A percentile compares a stretch with the other conserved stretches of the same genome.
phyloP scores from a whole-genome alignment of 2,797 vertebrate genomes.

The Melanotaenia pygmaea region DNA sequence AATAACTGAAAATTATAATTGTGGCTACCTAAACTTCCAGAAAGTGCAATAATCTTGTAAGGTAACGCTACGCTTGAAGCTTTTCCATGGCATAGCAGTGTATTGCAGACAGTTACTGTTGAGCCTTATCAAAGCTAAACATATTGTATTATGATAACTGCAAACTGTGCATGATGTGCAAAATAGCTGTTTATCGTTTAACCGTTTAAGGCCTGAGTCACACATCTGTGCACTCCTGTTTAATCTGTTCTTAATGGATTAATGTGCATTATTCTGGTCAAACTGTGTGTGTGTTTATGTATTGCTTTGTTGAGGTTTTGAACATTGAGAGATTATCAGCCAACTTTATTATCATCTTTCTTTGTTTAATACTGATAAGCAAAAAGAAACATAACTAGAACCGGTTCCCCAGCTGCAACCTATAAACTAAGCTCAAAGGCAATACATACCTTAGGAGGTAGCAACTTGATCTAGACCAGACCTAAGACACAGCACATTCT shows the following conservation, averaged over 20 bases:
- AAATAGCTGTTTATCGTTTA: conserved; percentile 19
- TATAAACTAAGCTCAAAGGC: conserved; percentile 45
- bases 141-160: conserved; percentile 6
- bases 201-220: background rate
- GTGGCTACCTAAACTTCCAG: background rate
- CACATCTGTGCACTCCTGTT: background rate
- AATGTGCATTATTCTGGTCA: conserved; percentile 4
- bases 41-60: background rate
- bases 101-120: conserved; percentile 6
- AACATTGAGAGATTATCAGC: background rate
- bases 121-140: conserved; percentile 26
- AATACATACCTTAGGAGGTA: conserved; percentile 46
- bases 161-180: background rate
- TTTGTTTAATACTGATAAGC: conserved; percentile 19
- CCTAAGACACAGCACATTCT: conserved; percentile 69
- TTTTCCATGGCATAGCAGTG: background rate
- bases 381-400: conserved; percentile 17
- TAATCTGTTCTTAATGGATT: background rate
- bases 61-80: background rate
- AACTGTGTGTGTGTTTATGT: conserved; percentile 2
- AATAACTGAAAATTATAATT: background rate
- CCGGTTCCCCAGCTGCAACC: conserved; percentile 27
- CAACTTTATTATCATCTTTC: background rate
- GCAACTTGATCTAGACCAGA: conserved; percentile 72
- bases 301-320: background rate